Base-by-base conservation (phyloP, 2,888 invertebrate genomes). In the Eristalis tenax region DNA sequence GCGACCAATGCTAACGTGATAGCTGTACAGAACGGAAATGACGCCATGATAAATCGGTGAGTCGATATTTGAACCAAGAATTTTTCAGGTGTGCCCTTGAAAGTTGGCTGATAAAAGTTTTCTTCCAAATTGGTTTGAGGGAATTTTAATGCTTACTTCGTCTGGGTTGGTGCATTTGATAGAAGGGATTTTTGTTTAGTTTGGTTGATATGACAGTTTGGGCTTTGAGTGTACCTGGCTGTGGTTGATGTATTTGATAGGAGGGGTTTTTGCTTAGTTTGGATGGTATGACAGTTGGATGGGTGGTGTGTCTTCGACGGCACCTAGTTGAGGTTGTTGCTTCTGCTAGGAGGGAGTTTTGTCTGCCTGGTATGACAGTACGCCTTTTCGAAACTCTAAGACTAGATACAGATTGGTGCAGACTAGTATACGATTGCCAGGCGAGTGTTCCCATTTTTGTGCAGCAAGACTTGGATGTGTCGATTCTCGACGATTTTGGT, bases 1-100 rank as follows among this genome's bases (percentile, higher is more conserved):
- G 76, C 83, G 18, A 64, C 73, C 28, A 81, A 88, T 71, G 81
- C 81, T 1, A 82, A 84, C 82, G 85, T 82, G 77, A 89, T 88
- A 81, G 66, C 83, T 80, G 90, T 90, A 79, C 92, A 93, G 74
- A 92, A 92, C 91, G 92, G 93, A 89, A 92, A 92, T 91, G 91
- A 90, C 86, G 91, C 92, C 65, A 93, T 93, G 92, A 91, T 91
- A 90, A 92, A 92, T 90, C 90, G 92, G 92, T 92, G 83, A 92
- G 92, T 91, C 10, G 6, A 73, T 28, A 26, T 61, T 57, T 15
- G 15, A 57, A 15, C 6, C 32, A 38, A 28, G 18, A 22, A 38
- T 32, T 43, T 57, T 66, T 26, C 18, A n/a, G 18, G 38, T 13
- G 6, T 38, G 13, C 13, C 38, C 3, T 8, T 38, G 11, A 11